phyloP scores from a whole-genome alignment of 2,113 vertebrate species.

The Tamias sibiricus region DNA sequence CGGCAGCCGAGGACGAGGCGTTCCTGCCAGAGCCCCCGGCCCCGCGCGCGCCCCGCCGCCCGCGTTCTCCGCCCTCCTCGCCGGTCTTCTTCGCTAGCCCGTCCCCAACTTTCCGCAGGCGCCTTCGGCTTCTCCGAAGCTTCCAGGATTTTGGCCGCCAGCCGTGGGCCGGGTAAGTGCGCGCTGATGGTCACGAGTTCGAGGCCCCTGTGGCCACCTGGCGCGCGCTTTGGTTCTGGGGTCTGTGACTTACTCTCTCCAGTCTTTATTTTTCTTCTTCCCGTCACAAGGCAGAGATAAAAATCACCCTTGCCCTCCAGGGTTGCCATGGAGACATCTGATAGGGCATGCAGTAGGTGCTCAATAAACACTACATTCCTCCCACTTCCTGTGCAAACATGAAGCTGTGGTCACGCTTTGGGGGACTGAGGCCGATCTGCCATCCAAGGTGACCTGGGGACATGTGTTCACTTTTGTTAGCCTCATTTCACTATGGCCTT shows the following conservation, averaged over 20 bases:
- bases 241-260: neutral
- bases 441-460: neutral
- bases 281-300: slow-evolving; percentile 38
- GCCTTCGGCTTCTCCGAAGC: slow-evolving; percentile 63
- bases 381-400: slow-evolving; percentile 56
- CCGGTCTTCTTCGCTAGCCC: slow-evolving; percentile 69
- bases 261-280: slow-evolving; percentile 8
- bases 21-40: slow-evolving; percentile 53
- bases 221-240: neutral
- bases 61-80: slow-evolving; percentile 61
- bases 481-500: neutral
- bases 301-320: slow-evolving; percentile 18
- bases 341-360: slow-evolving; percentile 65
- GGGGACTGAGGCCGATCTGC: neutral
- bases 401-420: neutral
- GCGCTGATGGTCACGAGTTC: neutral
- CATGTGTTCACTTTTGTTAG: neutral
- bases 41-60: slow-evolving; percentile 46
- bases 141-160: slow-evolving; percentile 64
- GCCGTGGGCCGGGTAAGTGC: slow-evolving; percentile 71
- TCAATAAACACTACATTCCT: slow-evolving; percentile 34
- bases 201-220: neutral
- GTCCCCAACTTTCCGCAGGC: slow-evolving; percentile 70
- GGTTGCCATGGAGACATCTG: slow-evolving; percentile 62
- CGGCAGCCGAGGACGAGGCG: slow-evolving; percentile 69